Base-by-base conservation (phyloP, 1,140 invertebrate genomes). In the Rhynchophorus ferrugineus region DNA sequence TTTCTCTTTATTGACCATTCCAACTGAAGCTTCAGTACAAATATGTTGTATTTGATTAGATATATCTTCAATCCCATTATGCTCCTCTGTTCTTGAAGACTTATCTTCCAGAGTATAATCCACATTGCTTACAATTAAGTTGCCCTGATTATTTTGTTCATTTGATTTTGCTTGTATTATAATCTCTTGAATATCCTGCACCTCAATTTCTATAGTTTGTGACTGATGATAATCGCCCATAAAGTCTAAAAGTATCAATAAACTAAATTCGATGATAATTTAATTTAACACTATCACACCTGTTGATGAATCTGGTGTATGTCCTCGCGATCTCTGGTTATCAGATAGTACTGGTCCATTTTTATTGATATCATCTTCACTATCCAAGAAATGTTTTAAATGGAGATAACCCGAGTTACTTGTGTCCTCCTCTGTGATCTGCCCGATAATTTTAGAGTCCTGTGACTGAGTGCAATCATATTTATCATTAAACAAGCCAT, bases 331-430 rank as follows among this genome's bases (percentile, higher is more conserved):
- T 19, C 46, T 22, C 29, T n/a, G 41, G 19, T 51, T 51, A 11
- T 56, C 50, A 17, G 8, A 18, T 5, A 49, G 46, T 20, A 55
- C 17, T 36, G 52, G 21, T 34, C 56, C 54, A 44, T 49, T 52
- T 58, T 67, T 66, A 0, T 36, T 17, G 18, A 62, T 42, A 24
- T 60, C 58, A 14, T 60, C 63, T 16, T 63, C 63, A 58, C 55
- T 63, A 45, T 67, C 63, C 13, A 66, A 51, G 49, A 67, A 67
- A 57, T 67, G 65, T 49, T 67, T 66, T n/a, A 67, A 48, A 57
- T 67, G 65, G 35, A 66, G 19, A 57, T 63, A 67, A 34, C 63
- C 62, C 9, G 62, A 42, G 54, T 65, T 67, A 44, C 59, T 58
- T 3, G 57, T 48, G 19, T 65, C 63, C 38, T 59, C 59, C 20